Base-by-base conservation (phyloP, 2,888 invertebrate species). In the Caenorhabditis sinica region DNA sequence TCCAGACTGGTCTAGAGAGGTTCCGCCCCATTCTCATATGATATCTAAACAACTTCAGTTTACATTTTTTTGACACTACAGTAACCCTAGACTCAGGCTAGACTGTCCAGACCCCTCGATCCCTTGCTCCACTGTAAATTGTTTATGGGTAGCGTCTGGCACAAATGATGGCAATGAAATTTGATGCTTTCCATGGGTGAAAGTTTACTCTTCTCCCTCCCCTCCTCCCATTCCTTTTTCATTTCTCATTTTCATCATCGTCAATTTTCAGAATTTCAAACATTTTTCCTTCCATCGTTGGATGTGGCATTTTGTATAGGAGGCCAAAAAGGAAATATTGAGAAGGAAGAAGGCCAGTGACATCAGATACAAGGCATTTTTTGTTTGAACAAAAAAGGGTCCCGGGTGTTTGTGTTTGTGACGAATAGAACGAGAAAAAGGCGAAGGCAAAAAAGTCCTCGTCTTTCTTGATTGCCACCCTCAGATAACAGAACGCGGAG, bases 391-490 rank as follows among this genome's bases (percentile, higher is more conserved):
- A 51, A 28, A 51, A 28, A 40, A 40, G 56, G 69, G 56, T 28
- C 69, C 53, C 20, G 56, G 69, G 43, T 69, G 56, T 69, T 68
- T 68, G 69, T 80, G 80, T 80, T 80, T 80, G 80, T 80, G 79
- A 71, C 79, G 79, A 49, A n/a, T n/a, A n/a, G 49, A 79, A 79
- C 63, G 49, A 68, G 53, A 33, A 49, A 25, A 51, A 56, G 49
- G 49, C 49, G 20, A 49, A 49, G 20, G 20, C 15, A 68, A 61
- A 63, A 77, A 81, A 68, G 74, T 60, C 81, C 60, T 61, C 74
- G 73, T 81, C 66, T 81, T 81, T 81, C 81, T 81, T 81, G 81
- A 73, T 74, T 81, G 68, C 81, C 74, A 66, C 60, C 61, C 74
- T 81, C 65, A 66, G 81, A 81, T 80, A 80, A 72, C 80, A 63